Evolutionary conservation across 2,113 vertebrate species (phyloP), one percentile per base, ranked within the genome.

Genomic region (Oophaga pumilio): DNA sequence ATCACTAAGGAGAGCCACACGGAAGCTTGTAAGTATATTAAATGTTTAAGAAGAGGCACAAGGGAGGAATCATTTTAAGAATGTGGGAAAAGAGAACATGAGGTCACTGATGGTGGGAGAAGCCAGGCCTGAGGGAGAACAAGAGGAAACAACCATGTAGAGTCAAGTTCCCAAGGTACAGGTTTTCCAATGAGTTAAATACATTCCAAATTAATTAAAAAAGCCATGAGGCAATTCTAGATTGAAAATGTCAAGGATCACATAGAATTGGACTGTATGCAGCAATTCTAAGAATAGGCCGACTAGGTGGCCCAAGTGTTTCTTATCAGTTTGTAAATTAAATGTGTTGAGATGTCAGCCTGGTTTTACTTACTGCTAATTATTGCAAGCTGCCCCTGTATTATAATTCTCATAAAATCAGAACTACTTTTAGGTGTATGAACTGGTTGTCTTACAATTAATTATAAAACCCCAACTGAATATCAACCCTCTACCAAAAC

Each of bases 231-330:
- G 33, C 18, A 22, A 76, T 20, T 76, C 33, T 50, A 76, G 33
- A 76, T 52, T 76, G 73, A 76, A 76, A 50, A 76, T 52, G 73
- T 76, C 73, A 77, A 56, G n/a, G 52, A 77, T 56, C 52, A 24
- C 56, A 56, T 77, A 53, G 50, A 49, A 22, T 53, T 24, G 22
- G 4, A n/a, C 28, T 18, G n/a, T 71, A 28, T 28, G 8, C 9
- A 68, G 20, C 64, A 49, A 20, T 53, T 53, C 52, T 53, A 77
- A 56, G 73, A 20, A 76, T 22, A 56, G 12, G n/a, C 52, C 56
- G n/a, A 77, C 76, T 14, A n/a, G 76, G 52, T 77, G 22, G 50
- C 15, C 33, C 33, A 49, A 74, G 17, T 49, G 52, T 56, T 77
- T 74, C 33, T 49, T 77, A 77, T 53, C 49, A 17, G 10, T 50